Base-by-base conservation (phyloP, 2,797 vertebrate genomes). In the Gouania willdenowi region DNA sequence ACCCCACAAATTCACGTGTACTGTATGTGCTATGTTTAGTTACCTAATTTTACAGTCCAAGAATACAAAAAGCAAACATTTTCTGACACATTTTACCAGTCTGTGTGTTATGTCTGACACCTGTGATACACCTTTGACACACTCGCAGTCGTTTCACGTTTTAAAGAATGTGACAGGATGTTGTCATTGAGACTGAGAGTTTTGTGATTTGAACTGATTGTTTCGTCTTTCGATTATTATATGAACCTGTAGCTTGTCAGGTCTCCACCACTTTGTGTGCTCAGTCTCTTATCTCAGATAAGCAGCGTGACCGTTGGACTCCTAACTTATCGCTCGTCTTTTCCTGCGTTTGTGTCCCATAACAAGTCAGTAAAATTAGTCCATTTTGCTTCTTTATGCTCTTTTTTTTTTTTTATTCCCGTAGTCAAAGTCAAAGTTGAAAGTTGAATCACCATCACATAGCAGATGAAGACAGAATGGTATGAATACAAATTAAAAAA, bases 271-370 rank as follows among this genome's bases (percentile, higher is more conserved):
- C 26, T 36, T 9, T 28, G 34, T 49, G 38, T 47, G 31, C 17
- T 33, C 6, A 9, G 22, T 10, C 20, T 61, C 46, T 77, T 77
- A 75, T 79, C 67, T 40, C 48, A 13, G 10, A 39, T 24, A 46
- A 23, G 4, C 34, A 32, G 30, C 46, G 26, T 35, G 66, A 59
- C 58, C 28, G 0, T 66, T 72, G 74, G 74, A 77, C 73, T 64
- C 14, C 2, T 14, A 14, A 14, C 13, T 20, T 6, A 20, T 6
- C 19, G 20, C 3, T 6, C 4, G 19, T 20, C 19, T 20, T 20
- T 5, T n/a, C n/a, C n/a, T n/a, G n/a, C n/a, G n/a, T n/a, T n/a
- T n/a, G n/a, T n/a, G n/a, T n/a, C n/a, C n/a, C n/a, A n/a, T n/a
- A n/a, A n/a, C n/a, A n/a, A n/a, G n/a, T n/a, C n/a, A n/a, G n/a